Conservation (phyloP, 2,797 vertebrate genomes). For the Characodon lateralis region DNA sequence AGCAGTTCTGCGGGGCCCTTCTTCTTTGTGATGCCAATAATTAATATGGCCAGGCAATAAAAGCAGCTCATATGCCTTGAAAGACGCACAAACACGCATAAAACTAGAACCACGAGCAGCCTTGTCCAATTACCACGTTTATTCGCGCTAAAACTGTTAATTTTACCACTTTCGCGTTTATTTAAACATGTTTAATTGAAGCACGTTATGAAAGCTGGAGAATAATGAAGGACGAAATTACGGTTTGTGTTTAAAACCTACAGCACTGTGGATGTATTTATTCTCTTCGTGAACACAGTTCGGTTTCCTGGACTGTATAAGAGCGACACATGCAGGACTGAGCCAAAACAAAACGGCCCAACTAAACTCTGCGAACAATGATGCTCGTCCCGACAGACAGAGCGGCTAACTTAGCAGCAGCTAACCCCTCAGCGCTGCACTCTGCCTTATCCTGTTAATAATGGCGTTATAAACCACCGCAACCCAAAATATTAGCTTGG, state of each 20-base stretch:
- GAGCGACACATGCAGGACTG: slow-evolving; percentile 49
- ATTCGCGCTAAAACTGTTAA: too few relatives aligned
- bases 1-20: slow-evolving; percentile 4
- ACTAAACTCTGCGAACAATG: slow-evolving; percentile 80
- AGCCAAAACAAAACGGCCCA: slow-evolving; percentile 76
- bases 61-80: background rate
- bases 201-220: slow-evolving; percentile 14
- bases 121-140: background rate
- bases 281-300: background rate
- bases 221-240: slow-evolving; percentile 33
- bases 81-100: background rate
- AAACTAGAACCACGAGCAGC: background rate
- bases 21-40: slow-evolving; percentile 13
- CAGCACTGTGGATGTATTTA: background rate
- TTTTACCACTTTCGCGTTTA: background rate
- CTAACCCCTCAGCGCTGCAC: slow-evolving; percentile 70
- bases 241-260: background rate
- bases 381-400: slow-evolving; percentile 77
- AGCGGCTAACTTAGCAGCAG: slow-evolving; percentile 68
- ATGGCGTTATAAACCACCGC: slow-evolving; percentile 14
- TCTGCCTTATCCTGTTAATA: slow-evolving; percentile 65
- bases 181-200: slow-evolving; percentile 31
- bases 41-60: slow-evolving; percentile 2
- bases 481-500: background rate
- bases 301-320: slow-evolving; percentile 44